phyloP scores from a whole-genome alignment of 2,888 invertebrate genomes.

The Synergus japonicus region DNA sequence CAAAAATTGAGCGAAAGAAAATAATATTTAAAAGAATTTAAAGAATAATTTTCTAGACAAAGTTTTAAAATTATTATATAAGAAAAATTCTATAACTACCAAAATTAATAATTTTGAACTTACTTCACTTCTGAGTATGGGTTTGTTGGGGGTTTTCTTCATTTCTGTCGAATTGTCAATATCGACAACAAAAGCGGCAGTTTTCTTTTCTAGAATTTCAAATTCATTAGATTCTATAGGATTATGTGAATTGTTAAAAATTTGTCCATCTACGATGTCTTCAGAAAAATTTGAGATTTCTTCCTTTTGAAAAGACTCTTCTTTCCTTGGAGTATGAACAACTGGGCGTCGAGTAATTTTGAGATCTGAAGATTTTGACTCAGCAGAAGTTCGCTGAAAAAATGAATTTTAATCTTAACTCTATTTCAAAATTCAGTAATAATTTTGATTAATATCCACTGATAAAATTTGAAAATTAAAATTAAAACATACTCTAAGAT shows the following conservation, averaged over 20 bases:
- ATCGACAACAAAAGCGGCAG: conserved; percentile 58
- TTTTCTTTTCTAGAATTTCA: conserved; percentile 46
- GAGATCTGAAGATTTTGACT: neutral
- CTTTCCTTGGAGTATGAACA: neutral
- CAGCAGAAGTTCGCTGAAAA: conserved; percentile 2
- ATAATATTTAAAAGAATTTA: neutral
- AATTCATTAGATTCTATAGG: neutral
- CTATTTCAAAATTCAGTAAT: neutral
- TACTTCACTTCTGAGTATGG: conserved; percentile 48
- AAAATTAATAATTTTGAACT: neutral
- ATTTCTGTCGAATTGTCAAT: conserved; percentile 54
- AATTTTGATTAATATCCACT: neutral
- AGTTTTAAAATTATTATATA: too few relatives aligned
- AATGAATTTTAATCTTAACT: neutral
- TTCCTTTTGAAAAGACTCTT: neutral
- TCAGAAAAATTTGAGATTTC: neutral
- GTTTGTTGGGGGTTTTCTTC: conserved; percentile 57
- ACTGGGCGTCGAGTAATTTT: neutral
- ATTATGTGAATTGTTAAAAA: conserved; percentile 1
- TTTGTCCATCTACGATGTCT: neutral
- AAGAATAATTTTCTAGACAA: too few relatives aligned
- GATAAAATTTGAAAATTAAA: neutral
- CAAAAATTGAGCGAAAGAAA: neutral
- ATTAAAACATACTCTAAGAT: conserved; percentile 58
- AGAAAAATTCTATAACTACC: too few relatives aligned